Evolutionary conservation across 2,888 invertebrate species (phyloP).

Genomic region (Caenorhabditis becei): DNA sequence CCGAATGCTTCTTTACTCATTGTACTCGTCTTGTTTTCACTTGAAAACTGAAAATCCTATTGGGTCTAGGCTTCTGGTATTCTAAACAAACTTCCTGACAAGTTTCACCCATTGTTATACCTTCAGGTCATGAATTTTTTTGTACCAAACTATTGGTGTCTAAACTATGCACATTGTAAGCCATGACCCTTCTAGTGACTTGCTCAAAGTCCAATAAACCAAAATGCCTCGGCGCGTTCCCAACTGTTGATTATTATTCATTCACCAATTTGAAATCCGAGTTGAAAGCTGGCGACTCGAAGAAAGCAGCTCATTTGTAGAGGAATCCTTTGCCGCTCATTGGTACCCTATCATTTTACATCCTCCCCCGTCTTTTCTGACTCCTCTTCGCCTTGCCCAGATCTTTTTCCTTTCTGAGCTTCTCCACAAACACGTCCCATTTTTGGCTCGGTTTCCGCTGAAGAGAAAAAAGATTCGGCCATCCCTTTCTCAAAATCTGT

Average conservation of each 20-base stretch:
- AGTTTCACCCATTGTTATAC: too few relatives aligned
- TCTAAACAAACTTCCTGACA: too few relatives aligned
- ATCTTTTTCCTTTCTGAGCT: conserved; percentile 30
- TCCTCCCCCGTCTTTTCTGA: conserved; percentile 59
- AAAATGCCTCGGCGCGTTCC: background rate
- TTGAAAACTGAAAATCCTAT: too few relatives aligned
- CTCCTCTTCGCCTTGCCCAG: conserved; percentile 22
- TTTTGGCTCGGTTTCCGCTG: conserved; percentile 17
- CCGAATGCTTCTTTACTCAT: too few relatives aligned
- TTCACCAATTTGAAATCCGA: conserved; percentile 36
- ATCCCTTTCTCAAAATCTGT: conserved; percentile 16
- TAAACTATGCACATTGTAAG: too few relatives aligned
- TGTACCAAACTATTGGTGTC: too few relatives aligned
- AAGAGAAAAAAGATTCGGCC: conserved; percentile 6
- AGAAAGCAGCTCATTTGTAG: conserved; percentile 58
- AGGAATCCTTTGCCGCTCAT: conserved; percentile 42
- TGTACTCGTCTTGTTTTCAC: too few relatives aligned
- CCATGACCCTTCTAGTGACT: too few relatives aligned
- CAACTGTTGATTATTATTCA: conserved; percentile 34
- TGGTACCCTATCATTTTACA: conserved; percentile 58
- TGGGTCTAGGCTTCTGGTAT: too few relatives aligned
- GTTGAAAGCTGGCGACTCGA: conserved; percentile 9
- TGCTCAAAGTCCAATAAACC: too few relatives aligned
- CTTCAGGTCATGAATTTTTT: too few relatives aligned
- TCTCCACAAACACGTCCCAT: conserved; percentile 10